Evolutionary conservation across 2,797 vertebrate species (phyloP).

Genomic region (Epinephelus coioides): DNA sequence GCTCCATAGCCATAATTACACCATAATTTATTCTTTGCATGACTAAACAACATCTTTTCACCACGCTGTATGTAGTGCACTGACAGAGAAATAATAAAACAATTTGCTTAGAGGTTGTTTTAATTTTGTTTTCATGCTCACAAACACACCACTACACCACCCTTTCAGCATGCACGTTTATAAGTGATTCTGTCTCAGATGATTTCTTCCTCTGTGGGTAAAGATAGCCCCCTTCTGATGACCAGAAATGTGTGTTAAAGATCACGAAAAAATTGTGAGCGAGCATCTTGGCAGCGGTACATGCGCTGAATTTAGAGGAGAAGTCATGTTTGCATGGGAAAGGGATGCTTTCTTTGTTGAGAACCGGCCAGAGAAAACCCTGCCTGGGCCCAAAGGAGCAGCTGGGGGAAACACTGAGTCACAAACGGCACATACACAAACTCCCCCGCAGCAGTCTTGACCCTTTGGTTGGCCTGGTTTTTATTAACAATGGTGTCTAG

Average conservation of each 20-base stretch:
- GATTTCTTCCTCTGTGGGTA: constrained; percentile 4
- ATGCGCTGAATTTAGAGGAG: constrained; percentile 35
- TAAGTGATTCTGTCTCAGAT: background rate
- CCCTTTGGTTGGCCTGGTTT: constrained; percentile 28
- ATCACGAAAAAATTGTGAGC: constrained; percentile 10
- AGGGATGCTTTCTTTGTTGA: constrained; percentile 45
- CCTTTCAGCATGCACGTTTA: constrained; percentile 1
- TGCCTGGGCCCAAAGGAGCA: constrained; percentile 64
- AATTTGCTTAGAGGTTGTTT: background rate
- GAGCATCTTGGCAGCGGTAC: constrained; percentile 45
- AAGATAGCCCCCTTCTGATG: constrained; percentile 25
- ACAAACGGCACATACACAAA: constrained; percentile 35
- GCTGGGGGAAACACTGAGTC: constrained; percentile 71
- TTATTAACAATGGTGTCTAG: constrained; percentile 58
- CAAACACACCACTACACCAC: background rate
- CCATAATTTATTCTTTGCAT: constrained; percentile 4
- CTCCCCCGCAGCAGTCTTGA: constrained; percentile 23
- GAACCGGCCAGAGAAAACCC: constrained; percentile 54
- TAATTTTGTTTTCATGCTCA: background rate
- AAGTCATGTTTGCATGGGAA: constrained; percentile 62
- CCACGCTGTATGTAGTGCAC: background rate
- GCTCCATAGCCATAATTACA: constrained; percentile 18
- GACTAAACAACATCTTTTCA: background rate
- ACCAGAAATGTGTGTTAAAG: constrained; percentile 18
- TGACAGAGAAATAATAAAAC: background rate